Conservation (phyloP, 1,140 invertebrate species). For the Plectrocnemia conspersa region DNA sequence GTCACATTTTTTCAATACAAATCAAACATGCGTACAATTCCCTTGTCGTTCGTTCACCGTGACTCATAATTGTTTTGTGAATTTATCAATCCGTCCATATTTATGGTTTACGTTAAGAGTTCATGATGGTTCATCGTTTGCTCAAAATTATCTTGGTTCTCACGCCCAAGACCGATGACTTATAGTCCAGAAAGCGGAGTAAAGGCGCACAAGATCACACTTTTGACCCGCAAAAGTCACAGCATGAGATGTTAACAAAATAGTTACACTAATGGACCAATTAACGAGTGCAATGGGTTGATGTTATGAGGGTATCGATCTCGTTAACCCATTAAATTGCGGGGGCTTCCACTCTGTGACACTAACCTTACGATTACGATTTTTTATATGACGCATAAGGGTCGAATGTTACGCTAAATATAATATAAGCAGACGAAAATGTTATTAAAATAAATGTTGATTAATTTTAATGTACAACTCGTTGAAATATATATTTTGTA, state of each 20-base stretch:
- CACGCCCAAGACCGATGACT: slow-evolving; percentile 22
- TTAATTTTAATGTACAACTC: no score
- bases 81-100: slow-evolving; percentile 3
- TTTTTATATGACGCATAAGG: no score
- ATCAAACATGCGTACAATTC: no score
- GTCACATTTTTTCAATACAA: no score
- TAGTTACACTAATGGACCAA: slow-evolving; percentile 18
- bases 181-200: slow-evolving; percentile 4
- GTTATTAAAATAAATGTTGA: not conserved
- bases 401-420: no score
- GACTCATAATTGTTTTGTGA: no score
- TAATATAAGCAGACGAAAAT: no score
- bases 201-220: slow-evolving; percentile 17
- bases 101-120: slow-evolving; percentile 3
- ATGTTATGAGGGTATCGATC: slow-evolving; percentile 24
- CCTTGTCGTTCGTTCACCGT: no score
- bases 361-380: slow-evolving; percentile 20
- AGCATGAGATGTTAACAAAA: no score
- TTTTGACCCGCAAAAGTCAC: slow-evolving; percentile 26
- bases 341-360: slow-evolving; percentile 16
- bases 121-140: slow-evolving; percentile 19
- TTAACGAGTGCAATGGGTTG: slow-evolving; percentile 15
- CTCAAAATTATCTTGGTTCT: slow-evolving; percentile 25
- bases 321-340: slow-evolving; percentile 35
- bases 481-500: no score